Percentiles rank a stretch among this genome's conserved stretches.
phyloP scores from a whole-genome alignment of 2,888 invertebrate genomes.

The Branchipolynoe longqiensis region DNA sequence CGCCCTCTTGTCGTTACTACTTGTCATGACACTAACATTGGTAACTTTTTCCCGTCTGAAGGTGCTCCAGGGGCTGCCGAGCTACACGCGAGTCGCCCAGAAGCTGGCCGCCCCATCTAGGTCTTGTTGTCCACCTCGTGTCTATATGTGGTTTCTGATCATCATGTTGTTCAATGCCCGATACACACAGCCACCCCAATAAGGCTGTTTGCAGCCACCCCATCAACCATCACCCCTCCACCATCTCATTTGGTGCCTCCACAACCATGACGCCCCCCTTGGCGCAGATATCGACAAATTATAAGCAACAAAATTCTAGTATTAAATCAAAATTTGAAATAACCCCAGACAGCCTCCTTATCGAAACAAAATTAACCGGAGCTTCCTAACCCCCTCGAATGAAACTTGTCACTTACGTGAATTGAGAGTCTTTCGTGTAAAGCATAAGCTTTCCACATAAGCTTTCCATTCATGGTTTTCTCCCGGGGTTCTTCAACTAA shows the following conservation, averaged over 20 bases:
- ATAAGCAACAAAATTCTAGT: background rate
- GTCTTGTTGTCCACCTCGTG: constrained; percentile 59
- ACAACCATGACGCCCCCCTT: constrained; percentile 2
- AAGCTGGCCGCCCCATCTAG: constrained; percentile 54
- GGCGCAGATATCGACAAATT: background rate
- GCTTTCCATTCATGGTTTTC: background rate
- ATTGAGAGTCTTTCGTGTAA: background rate
- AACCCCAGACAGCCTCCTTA: too few relatives aligned
- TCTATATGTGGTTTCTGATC: constrained; percentile 55
- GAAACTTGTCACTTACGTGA: background rate
- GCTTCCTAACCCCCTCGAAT: too few relatives aligned
- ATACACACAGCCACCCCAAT: background rate
- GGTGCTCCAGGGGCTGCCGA: constrained; percentile 48
- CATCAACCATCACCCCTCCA: background rate
- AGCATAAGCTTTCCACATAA: background rate
- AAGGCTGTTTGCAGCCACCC: constrained; percentile 11
- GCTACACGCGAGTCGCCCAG: constrained; percentile 30
- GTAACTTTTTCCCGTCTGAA: constrained; percentile 51
- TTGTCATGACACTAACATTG: constrained; percentile 49
- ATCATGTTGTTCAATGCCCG: constrained; percentile 27
- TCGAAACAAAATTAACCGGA: too few relatives aligned
- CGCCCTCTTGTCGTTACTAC: background rate
- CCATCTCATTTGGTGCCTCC: background rate
- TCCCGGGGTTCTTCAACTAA: too few relatives aligned
- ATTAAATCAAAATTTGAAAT: too few relatives aligned